phyloP scores from a whole-genome alignment of 2,797 vertebrate species.

The Sparidentex hasta region DNA sequence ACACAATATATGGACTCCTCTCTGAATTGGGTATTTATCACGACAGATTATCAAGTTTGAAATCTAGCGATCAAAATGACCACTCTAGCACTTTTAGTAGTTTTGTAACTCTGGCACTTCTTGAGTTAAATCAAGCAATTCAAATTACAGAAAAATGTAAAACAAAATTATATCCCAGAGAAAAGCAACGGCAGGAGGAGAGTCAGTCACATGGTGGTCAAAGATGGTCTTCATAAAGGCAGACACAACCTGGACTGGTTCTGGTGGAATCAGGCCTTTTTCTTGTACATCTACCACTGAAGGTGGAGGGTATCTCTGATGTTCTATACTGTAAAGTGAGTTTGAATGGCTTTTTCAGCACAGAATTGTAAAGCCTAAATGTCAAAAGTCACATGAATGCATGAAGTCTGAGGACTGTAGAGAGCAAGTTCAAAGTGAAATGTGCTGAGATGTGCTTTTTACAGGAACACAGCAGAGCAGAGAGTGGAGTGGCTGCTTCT shows the following conservation, averaged over 20 bases:
- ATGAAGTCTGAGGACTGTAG: conserved; percentile 15
- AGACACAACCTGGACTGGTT: neutral
- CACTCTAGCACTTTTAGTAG: no score
- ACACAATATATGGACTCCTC: no score
- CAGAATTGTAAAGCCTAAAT: conserved; percentile 31
- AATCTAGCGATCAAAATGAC: no score
- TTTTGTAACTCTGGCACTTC: no score
- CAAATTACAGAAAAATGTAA: neutral
- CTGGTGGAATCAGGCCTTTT: neutral
- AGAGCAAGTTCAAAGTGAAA: conserved; percentile 15
- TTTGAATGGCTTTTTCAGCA: conserved; percentile 17
- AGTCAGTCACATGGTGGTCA: neutral
- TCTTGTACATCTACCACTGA: neutral
- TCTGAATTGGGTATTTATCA: no score
- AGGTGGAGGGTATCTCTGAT: neutral
- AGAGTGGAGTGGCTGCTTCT: conserved; percentile 9
- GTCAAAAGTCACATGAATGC: conserved; percentile 38
- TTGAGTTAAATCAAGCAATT: neutral
- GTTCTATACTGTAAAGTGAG: neutral
- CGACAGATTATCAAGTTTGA: no score
- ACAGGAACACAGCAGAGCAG: neutral
- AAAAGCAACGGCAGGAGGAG: neutral
- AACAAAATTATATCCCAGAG: neutral
- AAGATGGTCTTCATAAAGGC: neutral
- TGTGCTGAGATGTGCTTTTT: conserved; percentile 36